Conservation (phyloP, 2,888 invertebrate genomes). For the Thymelicus sylvestris region DNA sequence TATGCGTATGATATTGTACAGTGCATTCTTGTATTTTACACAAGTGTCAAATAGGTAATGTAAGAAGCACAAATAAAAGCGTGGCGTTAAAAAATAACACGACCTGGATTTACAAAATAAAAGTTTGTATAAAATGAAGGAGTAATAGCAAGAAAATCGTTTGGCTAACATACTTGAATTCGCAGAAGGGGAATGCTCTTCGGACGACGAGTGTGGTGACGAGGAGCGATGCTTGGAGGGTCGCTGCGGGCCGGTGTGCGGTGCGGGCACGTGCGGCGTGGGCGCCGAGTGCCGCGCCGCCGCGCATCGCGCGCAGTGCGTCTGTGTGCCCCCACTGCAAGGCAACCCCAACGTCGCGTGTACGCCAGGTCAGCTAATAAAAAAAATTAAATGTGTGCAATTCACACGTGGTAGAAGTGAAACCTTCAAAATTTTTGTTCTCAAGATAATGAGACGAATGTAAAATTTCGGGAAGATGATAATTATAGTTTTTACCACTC, state of each 20-base stretch:
- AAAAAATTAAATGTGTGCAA: no score
- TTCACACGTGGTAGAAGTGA: no score
- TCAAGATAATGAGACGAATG: no score
- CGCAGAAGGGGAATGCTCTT: conserved; percentile 86
- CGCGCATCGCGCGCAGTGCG: conserved; percentile 91
- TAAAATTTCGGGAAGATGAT: no score
- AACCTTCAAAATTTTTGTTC: no score
- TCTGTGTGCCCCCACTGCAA: conserved; percentile 88
- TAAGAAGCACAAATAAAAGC: not conserved
- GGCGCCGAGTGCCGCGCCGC: conserved; percentile 91
- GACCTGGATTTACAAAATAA: no score
- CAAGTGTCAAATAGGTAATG: not conserved
- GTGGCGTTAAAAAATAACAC: no score
- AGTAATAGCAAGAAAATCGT: no score
- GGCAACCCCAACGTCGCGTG: conserved; percentile 94
- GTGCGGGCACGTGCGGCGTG: conserved; percentile 88
- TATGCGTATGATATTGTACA: not conserved
- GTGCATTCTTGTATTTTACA: not conserved
- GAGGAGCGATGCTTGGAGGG: conserved; percentile 90
- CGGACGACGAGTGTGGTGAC: conserved; percentile 89
- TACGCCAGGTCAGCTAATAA: conserved; percentile 69
- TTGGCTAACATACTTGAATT: not conserved
- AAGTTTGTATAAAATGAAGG: no score
- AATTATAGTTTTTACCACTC: no score
- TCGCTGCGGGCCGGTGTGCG: conserved; percentile 91